phyloP scores from a whole-genome alignment of 2,797 vertebrate genomes.

The Fistularia tabacaria region DNA sequence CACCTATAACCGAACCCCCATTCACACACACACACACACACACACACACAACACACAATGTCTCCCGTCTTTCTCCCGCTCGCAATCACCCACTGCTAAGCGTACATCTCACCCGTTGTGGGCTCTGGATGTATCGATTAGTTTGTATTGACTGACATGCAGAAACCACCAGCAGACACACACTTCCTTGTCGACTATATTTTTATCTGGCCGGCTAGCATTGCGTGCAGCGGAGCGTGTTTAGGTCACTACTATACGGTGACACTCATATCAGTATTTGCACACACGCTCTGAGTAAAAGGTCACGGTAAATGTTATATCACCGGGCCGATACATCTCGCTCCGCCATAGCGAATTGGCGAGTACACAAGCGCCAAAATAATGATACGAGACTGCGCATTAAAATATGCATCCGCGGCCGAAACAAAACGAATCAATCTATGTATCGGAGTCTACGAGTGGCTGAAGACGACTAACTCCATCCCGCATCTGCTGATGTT shows the following conservation, averaged over 20 bases:
- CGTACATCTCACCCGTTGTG: slow-evolving; percentile 33
- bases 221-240: not conserved
- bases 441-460: slow-evolving; percentile 36
- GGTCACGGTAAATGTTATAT: no score
- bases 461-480: slow-evolving; percentile 54
- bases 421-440: slow-evolving; percentile 52
- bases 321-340: no score
- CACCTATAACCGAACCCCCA: slow-evolving; percentile 21
- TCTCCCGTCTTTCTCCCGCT: not conserved
- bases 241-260: no score
- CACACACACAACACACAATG: slow-evolving; percentile 1
- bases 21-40: slow-evolving; percentile 2
- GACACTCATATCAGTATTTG: slow-evolving; percentile 5
- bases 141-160: slow-evolving; percentile 53
- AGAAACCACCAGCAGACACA: slow-evolving; percentile 42
- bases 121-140: slow-evolving; percentile 54
- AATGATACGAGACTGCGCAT: not conserved
- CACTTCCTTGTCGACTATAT: slow-evolving; percentile 55
- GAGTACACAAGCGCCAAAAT: no score
- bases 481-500: slow-evolving; percentile 64
- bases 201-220: slow-evolving; percentile 39
- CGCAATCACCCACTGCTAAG: slow-evolving; percentile 4
- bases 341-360: no score
- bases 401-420: slow-evolving; percentile 29
- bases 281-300: slow-evolving; percentile 6